These are phyloP conservation scores for Malurus melanocephalus DNA, from an alignment of 2,113 vertebrate species.

Conservation along the genomic window DNA sequence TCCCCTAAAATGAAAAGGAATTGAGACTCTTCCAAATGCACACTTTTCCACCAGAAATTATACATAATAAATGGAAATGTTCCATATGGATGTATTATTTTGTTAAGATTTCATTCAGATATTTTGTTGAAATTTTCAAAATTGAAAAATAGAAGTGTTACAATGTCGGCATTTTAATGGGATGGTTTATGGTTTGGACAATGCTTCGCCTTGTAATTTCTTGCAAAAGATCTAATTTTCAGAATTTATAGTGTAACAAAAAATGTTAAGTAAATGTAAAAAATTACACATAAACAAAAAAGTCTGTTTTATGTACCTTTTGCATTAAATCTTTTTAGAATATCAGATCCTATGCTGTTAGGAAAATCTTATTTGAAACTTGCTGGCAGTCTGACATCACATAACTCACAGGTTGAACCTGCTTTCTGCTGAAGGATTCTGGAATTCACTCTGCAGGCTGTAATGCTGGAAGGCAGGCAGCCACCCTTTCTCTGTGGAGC, in stretches of 20 bases:
- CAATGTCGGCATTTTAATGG: not conserved
- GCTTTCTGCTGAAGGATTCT: not conserved
- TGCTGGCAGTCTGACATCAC: not conserved
- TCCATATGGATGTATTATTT: not conserved
- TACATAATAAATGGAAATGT: not conserved
- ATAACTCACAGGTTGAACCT: not conserved
- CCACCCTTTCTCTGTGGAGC: not conserved
- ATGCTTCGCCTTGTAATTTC: not conserved
- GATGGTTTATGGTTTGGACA: not conserved
- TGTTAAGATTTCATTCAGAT: not conserved
- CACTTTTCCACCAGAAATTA: not conserved
- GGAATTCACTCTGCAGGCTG: not conserved
- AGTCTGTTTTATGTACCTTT: not conserved
- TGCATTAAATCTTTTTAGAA: not conserved
- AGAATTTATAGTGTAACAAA: not conserved
- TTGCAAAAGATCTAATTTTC: not conserved
- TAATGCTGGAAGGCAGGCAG: not conserved
- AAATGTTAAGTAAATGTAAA: not conserved
- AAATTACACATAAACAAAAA: not conserved
- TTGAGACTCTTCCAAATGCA: not conserved
- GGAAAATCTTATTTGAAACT: not conserved
- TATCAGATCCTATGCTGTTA: not conserved
- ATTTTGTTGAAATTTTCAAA: not conserved
- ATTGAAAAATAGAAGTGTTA: not conserved
- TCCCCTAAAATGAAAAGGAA: not conserved